Evolutionary conservation across 2,113 vertebrate genomes (phyloP), one percentile per base, ranked within the genome.

Genomic region (Odontophorus gujanensis): DNA sequence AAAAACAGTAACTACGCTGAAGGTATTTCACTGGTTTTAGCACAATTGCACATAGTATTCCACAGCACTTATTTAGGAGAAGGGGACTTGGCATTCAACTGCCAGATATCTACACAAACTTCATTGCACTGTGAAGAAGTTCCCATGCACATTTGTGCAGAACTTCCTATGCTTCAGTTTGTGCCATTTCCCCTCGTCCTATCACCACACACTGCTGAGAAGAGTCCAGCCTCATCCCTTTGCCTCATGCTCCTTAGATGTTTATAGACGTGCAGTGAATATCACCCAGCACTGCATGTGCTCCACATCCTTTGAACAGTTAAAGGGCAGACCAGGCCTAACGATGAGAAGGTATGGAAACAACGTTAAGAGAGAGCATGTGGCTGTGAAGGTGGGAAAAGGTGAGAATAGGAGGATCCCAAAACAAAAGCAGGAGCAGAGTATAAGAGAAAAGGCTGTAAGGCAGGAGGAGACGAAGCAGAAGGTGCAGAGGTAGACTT

Each of bases 371-470:
- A 26, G 38, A 71, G 62, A 71, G 53, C 51, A 72, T 8, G 15
- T 25, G n/a, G 15, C 40, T 9, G 3, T 45, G 12, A 53, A 57
- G 55, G 57, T 19, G 16, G 59, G 34, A 81, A 71, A 69, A 71
- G 24, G 32, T 10, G 30, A 57, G 21, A 53, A 10, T 20, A 62
- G 13, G 48, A 53, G 16, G 45, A 21, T 20, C 18, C 42, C 38
- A 61, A 77, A 42, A 6, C 51, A 85, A 82, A 24, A 79, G 71
- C 32, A 72, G 59, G 43, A 83, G 61, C n/a, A 90, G 30, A 63
- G 21, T 21, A 9, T 6, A 4, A 13, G 21, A 26, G 5, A 7
- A 62, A 88, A 74, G 17, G 40, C n/a, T 65, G 22, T 22, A 61
- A 66, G n/a, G 2, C 55, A 53, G 7, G 13, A 91, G 28, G 12